Evolutionary conservation across 1,140 invertebrate species (phyloP).

Genomic region (Eumeta japonica): DNA sequence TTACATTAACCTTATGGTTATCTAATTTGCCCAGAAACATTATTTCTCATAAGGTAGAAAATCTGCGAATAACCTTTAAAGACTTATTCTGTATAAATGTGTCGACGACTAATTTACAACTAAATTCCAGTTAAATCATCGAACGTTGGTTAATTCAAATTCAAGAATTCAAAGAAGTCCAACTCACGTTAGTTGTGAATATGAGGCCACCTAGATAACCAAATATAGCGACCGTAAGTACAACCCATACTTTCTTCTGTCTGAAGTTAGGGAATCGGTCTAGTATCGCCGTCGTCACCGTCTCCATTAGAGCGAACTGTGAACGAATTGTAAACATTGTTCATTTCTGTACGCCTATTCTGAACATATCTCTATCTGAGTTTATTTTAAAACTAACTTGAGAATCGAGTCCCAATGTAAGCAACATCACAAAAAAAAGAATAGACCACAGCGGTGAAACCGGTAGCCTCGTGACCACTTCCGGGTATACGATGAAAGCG

Average conservation of each 20-base stretch:
- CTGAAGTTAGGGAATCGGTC: slow-evolving; percentile 73
- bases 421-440: slow-evolving; percentile 82
- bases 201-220: slow-evolving; percentile 74
- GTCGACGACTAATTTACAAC: no score
- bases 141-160: no score
- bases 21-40: no score
- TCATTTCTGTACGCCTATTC: no score
- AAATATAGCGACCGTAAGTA: slow-evolving; percentile 66
- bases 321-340: no score
- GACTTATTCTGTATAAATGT: no score
- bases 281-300: slow-evolving; percentile 76
- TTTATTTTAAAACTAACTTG: slow-evolving; percentile 58
- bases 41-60: no score
- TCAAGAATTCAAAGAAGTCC: no score
- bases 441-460: slow-evolving; percentile 81
- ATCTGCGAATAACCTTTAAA: no score
- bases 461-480: slow-evolving; percentile 78
- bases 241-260: slow-evolving; percentile 72
- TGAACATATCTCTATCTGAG: slow-evolving; percentile 1
- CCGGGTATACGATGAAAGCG: slow-evolving; percentile 85
- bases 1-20: no score
- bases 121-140: no score
- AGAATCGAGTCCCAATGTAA: slow-evolving; percentile 76
- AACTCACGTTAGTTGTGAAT: slow-evolving; percentile 73
- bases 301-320: slow-evolving; percentile 79